phyloP scores from a whole-genome alignment of 1,140 invertebrate genomes.

The Diorhabda carinulata region DNA sequence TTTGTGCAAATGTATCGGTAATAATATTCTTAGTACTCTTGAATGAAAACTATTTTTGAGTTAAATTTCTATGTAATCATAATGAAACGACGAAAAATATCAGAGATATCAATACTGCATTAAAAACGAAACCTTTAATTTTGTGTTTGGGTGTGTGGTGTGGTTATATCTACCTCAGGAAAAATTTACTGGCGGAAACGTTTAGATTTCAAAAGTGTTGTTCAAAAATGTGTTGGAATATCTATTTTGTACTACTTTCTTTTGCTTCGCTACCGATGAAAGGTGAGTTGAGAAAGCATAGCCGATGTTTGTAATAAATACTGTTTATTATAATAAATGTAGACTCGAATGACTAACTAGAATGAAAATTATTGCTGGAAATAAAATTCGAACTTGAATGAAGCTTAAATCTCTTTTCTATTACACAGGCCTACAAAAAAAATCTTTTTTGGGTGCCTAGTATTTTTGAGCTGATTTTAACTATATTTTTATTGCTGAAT shows the following conservation, averaged over 20 bases:
- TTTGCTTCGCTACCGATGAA: slow-evolving; percentile 23
- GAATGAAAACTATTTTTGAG: not conserved
- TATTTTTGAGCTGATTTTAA: too few species aligned
- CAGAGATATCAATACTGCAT: slow-evolving; percentile 9
- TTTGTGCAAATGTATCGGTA: not conserved
- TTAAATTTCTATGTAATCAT: not conserved
- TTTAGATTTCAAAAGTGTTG: not conserved
- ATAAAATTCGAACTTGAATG: too few species aligned
- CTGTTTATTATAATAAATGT: too few species aligned
- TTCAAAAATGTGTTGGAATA: slow-evolving; percentile 24
- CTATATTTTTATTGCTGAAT: too few species aligned
- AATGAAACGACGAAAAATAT: not conserved
- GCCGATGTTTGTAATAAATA: not conserved
- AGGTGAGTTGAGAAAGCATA: slow-evolving; percentile 30
- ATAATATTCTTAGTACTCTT: not conserved
- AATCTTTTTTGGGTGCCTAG: too few species aligned
- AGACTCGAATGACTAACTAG: too few species aligned
- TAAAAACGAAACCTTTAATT: not conserved
- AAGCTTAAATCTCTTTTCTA: too few species aligned
- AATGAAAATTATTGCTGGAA: too few species aligned
- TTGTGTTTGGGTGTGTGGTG: not conserved
- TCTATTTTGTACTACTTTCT: slow-evolving; percentile 25
- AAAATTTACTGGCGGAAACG: not conserved
- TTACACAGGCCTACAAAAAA: too few species aligned
- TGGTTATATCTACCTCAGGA: not conserved